Percentiles rank a stretch among this genome's conserved stretches.
These are phyloP conservation scores for Drosophila differens DNA, from an alignment of 2,888 invertebrate genomes.

Conservation along the genomic window DNA sequence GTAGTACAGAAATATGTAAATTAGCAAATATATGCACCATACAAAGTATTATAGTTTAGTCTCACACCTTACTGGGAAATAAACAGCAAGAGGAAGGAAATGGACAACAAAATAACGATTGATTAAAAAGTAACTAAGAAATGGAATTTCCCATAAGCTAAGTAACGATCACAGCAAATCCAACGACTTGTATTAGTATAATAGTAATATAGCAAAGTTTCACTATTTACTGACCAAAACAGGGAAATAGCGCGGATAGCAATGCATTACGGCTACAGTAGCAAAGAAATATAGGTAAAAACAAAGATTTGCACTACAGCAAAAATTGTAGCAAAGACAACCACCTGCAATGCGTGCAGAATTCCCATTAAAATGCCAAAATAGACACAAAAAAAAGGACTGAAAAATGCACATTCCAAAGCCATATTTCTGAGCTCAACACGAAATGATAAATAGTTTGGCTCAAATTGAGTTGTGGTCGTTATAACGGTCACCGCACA, in stretches of 20 bases:
- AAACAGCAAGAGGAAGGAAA: neutral
- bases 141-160: neutral
- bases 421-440: neutral
- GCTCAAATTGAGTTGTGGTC: constrained; percentile 39
- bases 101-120: neutral
- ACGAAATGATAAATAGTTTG: neutral
- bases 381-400: neutral
- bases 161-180: neutral
- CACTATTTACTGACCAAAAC: neutral
- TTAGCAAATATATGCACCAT: neutral
- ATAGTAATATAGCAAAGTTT: neutral
- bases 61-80: neutral
- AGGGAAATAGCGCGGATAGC: neutral
- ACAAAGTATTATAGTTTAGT: neutral
- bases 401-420: neutral
- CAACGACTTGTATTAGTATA: neutral
- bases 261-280: fast-evolving
- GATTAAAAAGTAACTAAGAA: too few species aligned
- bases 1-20: neutral
- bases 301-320: neutral
- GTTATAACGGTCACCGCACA: constrained; percentile 51
- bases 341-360: neutral
- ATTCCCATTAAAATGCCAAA: neutral
- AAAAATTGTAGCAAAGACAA: neutral
- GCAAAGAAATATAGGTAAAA: neutral